These are phyloP conservation scores for Mesoligia furuncula DNA, from an alignment of 2,888 invertebrate species.

Conservation along the genomic window DNA sequence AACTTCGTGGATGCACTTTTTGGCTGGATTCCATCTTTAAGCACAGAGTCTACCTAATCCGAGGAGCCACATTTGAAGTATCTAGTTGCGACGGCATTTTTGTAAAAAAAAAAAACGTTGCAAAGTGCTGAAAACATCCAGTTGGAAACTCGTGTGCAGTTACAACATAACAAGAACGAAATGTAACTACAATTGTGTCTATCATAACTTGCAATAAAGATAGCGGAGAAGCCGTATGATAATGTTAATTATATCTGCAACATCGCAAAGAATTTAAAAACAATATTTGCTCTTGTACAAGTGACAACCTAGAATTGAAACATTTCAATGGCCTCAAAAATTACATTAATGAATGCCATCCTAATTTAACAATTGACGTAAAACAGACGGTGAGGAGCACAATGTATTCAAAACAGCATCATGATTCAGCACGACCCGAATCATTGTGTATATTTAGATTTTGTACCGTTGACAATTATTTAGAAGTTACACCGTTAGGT, in stretches of 20 bases:
- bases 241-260: not conserved
- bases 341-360: conserved; percentile 56
- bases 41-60: conserved; percentile 38
- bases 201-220: conserved; percentile 1
- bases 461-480: conserved; percentile 73
- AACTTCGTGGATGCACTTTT: conserved; percentile 54
- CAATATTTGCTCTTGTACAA: not conserved
- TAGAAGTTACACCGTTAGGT: conserved; percentile 51
- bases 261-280: not conserved
- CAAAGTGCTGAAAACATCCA: not conserved
- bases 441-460: conserved; percentile 78
- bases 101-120: not conserved
- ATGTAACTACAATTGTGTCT: conserved; percentile 2
- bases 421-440: conserved; percentile 75
- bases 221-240: not conserved
- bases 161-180: conserved; percentile 8
- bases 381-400: conserved; percentile 40
- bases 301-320: conserved; percentile 17
- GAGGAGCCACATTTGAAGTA: conserved; percentile 38
- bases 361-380: conserved; percentile 59
- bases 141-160: conserved; percentile 11
- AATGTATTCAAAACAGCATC: conserved; percentile 61
- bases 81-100: conserved; percentile 26
- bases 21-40: conserved; percentile 62
- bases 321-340: conserved; percentile 24